phyloP scores from a whole-genome alignment of 1,140 invertebrate species.

The Chlorops oryzae region DNA sequence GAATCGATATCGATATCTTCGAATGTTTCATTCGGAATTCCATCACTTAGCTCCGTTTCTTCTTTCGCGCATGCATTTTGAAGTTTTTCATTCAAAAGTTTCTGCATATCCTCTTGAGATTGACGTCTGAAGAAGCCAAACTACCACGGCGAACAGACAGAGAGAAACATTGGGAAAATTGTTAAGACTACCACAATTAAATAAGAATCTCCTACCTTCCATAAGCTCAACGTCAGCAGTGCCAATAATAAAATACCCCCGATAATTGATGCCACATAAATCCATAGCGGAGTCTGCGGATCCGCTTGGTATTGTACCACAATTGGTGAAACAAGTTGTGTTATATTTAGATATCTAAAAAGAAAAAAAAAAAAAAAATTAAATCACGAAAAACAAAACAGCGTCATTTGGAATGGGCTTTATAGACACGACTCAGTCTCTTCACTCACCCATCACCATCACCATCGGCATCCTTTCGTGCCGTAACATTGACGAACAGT shows the following conservation, averaged over 20 bases:
- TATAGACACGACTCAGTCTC: no score
- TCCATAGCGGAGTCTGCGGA: slow-evolving; percentile 13
- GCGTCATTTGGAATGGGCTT: no score
- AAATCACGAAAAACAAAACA: no score
- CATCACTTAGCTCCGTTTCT: no score
- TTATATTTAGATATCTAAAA: background rate
- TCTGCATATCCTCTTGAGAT: slow-evolving; percentile 10
- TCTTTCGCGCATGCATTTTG: no score
- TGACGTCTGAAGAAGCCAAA: slow-evolving; percentile 12
- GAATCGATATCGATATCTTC: no score
- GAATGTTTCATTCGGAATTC: no score
- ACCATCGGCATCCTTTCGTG: no score
- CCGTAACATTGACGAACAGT: no score
- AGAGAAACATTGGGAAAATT: background rate
- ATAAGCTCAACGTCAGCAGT: slow-evolving; percentile 1
- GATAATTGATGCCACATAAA: slow-evolving; percentile 13
- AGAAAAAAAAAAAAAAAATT: no score
- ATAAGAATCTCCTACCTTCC: slow-evolving; percentile 1
- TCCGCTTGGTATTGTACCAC: background rate
- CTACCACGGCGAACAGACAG: background rate
- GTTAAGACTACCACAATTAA: no score
- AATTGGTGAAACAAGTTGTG: background rate
- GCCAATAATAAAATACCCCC: slow-evolving; percentile 13
- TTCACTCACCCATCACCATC: no score
- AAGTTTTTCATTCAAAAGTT: background rate